A percentile compares a stretch with the other conserved stretches of the same genome.
These are phyloP conservation scores for Anarsia innoxiella DNA, from an alignment of 2,888 invertebrate genomes.

Conservation along the genomic window DNA sequence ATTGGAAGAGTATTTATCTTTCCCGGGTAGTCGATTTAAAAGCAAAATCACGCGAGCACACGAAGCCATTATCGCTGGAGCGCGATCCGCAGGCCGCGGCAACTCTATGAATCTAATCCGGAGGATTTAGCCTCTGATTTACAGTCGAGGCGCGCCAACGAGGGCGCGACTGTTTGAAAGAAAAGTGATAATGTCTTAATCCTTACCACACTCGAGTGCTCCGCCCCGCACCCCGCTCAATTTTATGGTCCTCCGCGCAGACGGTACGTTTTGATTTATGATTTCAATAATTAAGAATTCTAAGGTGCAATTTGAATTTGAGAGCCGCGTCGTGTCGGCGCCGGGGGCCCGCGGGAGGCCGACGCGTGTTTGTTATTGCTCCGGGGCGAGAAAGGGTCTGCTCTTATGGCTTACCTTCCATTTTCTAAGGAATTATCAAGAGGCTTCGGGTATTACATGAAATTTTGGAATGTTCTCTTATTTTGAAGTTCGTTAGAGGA, in stretches of 20 bases:
- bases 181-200: conserved; percentile 82
- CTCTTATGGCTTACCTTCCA: conserved; percentile 50
- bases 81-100: conserved; percentile 68
- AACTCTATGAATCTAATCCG: conserved; percentile 76
- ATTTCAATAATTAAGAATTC: conserved; percentile 76
- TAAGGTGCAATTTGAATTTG: conserved; percentile 75
- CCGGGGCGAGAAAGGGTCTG: conserved; percentile 61
- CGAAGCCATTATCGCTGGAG: conserved; percentile 67
- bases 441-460: conserved; percentile 48
- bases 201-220: conserved; percentile 71
- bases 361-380: conserved; percentile 72
- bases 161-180: conserved; percentile 71
- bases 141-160: conserved; percentile 60
- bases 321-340: conserved; percentile 53
- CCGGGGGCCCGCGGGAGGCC: conserved; percentile 61
- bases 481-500: conserved; percentile 1
- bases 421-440: conserved; percentile 58
- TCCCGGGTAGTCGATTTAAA: conserved; percentile 67
- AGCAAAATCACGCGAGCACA: conserved; percentile 73
- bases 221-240: conserved; percentile 45
- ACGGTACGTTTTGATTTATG: conserved; percentile 74
- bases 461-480: conserved; percentile 30
- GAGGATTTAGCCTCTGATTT: conserved; percentile 75
- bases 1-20: conserved; percentile 70
- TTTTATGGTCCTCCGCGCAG: conserved; percentile 72